A percentile compares a stretch with the other conserved stretches of the same genome.
Conservation (phyloP, 2,888 invertebrate genomes). For the Rotaria socialis region DNA sequence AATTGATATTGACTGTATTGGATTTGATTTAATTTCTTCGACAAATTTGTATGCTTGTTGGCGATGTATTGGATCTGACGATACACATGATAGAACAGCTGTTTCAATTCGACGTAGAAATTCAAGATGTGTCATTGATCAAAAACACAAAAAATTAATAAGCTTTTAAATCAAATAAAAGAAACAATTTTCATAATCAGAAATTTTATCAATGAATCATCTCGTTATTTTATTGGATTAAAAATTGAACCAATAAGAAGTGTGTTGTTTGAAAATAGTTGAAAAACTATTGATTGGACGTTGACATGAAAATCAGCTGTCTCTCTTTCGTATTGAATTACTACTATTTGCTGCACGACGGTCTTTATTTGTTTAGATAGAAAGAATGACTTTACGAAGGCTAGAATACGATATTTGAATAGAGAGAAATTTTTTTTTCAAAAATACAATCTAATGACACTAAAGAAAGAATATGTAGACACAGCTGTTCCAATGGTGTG, state of each 20-base stretch:
- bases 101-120: constrained; percentile 15
- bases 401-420: not conserved
- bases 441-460: not conserved
- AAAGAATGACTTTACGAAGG: not conserved
- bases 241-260: not conserved
- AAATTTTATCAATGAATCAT: not conserved
- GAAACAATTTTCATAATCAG: not conserved
- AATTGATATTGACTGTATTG: not conserved
- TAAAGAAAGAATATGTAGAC: not conserved
- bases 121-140: not conserved
- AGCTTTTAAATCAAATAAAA: no score
- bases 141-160: not conserved
- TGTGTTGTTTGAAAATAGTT: not conserved
- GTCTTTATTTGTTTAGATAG: constrained; percentile 5
- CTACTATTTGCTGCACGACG: not conserved
- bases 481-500: not conserved
- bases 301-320: not conserved
- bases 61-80: not conserved
- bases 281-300: not conserved
- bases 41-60: not conserved
- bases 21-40: constrained; percentile 23
- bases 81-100: constrained; percentile 13
- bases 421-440: not conserved
- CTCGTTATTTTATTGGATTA: not conserved
- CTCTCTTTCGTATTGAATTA: not conserved